Evolutionary conservation across 92 coral and sea anemone species (phyloP).

Genomic region (Diadumene lineata): DNA sequence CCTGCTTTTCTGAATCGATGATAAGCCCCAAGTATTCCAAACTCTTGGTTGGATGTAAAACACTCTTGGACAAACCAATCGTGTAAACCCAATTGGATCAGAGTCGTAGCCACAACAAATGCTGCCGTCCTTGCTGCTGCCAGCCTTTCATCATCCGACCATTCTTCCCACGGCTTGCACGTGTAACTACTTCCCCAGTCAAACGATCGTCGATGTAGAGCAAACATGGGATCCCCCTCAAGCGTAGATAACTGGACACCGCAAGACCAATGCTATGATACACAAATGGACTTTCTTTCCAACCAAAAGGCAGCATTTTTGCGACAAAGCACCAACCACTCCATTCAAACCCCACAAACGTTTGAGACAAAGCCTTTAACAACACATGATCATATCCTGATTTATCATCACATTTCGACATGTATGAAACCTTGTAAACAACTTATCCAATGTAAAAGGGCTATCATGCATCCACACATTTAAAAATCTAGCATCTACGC

Average conservation of each 20-base stretch:
- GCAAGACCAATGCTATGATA: slow-evolving; percentile 11
- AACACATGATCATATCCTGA: slow-evolving; percentile 27
- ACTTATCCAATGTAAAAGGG: slow-evolving; percentile 17
- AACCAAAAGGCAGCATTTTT: slow-evolving; percentile 7
- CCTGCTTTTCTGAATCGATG: slow-evolving; percentile 9
- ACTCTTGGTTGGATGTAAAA: neutral
- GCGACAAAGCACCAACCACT: slow-evolving; percentile 33
- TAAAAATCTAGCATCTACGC: slow-evolving; percentile 16
- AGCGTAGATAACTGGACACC: neutral
- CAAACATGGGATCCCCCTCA: slow-evolving; percentile 7
- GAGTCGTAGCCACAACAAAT: neutral
- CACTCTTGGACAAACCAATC: neutral
- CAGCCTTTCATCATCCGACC: neutral
- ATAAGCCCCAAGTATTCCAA: slow-evolving; percentile 17
- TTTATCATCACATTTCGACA: slow-evolving; percentile 25
- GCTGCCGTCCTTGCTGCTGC: slow-evolving; percentile 4
- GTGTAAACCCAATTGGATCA: slow-evolving; percentile 1
- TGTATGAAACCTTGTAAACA: slow-evolving; percentile 14
- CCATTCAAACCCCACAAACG: slow-evolving; percentile 26
- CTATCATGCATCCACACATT: slow-evolving; percentile 5
- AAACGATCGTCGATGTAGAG: slow-evolving; percentile 30
- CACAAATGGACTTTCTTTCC: slow-evolving; percentile 19
- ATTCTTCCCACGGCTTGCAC: neutral
- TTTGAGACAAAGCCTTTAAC: neutral
- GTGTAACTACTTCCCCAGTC: neutral